Evolutionary conservation across 2,888 invertebrate genomes (phyloP), one percentile per base, ranked within the genome.

Genomic region (Pyrgus malvae): DNA sequence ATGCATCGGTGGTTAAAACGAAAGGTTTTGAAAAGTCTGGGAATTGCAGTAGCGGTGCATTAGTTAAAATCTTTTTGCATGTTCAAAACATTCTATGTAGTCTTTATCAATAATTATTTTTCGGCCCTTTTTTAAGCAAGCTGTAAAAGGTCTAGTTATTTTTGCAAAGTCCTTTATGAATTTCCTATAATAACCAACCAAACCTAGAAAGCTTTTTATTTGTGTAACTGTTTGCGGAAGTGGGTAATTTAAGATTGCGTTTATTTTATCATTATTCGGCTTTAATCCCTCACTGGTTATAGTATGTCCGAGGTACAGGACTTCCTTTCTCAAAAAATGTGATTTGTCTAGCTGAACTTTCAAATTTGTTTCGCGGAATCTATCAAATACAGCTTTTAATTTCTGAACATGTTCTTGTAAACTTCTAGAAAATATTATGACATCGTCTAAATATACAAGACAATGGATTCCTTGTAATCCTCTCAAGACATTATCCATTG

Each of bases 131-230:
- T 64, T 68, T 9, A 64, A 29, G 14, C 62, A 57, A n/a, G 33
- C 21, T 1, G 62, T 67, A 11, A 69, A 9, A 3, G 69, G 70
- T 62, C 70, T 64, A 1, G 69, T 63, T 6, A 69, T 44, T 42
- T 61, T 48, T n/a, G 56, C 51, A 35, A 64, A 62, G 14, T 64
- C 55, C 29, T 59, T 54, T 11, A 71, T 58, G 48, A 80, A 81
- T 50, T 68, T 68, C n/a, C 76, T 23, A 31, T 80, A 79, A 50
- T 78, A 79, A 1, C 77, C 73, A 1, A 68, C 31, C 33, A 80
- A 31, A 3, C 77, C 77, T n/a, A 78, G 38, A 48, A 80, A 81
- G n/a, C 55, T 40, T 63, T 68, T 67, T 0, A 70, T 68, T 46
- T 67, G 61, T 3, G 41, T 66, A 0, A 41, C 1, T 2, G 62